phyloP scores from a whole-genome alignment of 2,888 invertebrate species.

The Meliscaeva auricollis region DNA sequence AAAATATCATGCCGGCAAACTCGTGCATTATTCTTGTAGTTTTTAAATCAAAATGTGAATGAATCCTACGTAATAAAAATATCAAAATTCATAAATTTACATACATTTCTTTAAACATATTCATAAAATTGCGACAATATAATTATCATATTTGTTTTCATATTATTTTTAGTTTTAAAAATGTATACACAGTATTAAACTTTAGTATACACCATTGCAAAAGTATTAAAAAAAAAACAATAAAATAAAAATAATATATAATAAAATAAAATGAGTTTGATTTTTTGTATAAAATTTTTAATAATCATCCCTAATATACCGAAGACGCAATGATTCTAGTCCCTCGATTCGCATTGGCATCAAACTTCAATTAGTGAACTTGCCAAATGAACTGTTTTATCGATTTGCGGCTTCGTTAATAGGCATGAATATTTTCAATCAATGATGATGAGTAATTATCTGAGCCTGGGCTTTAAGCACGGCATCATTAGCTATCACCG shows the following conservation, averaged over 20 bases:
- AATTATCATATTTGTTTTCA: slow-evolving; percentile 41
- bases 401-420: too few relatives aligned
- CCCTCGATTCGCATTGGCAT: too few relatives aligned
- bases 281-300: too few relatives aligned
- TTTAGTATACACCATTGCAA: slow-evolving; percentile 11
- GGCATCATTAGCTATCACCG: too few relatives aligned
- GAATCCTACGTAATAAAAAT: slow-evolving; percentile 30
- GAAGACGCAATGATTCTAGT: too few relatives aligned
- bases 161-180: slow-evolving; percentile 46
- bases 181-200: slow-evolving; percentile 35
- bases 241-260: too few relatives aligned
- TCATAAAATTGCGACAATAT: slow-evolving; percentile 66
- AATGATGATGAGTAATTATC: too few relatives aligned
- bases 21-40: neutral
- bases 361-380: too few relatives aligned
- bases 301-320: too few relatives aligned
- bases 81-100: slow-evolving; percentile 34
- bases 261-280: neutral
- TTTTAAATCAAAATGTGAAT: slow-evolving; percentile 23
- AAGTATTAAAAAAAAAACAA: slow-evolving; percentile 27
- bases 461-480: too few relatives aligned
- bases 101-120: slow-evolving; percentile 46
- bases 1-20: neutral
- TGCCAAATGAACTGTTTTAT: too few relatives aligned
- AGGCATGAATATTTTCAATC: too few relatives aligned